Base-by-base conservation (phyloP, 2,113 vertebrate genomes). In the Dendropsophus ebraccatus region DNA sequence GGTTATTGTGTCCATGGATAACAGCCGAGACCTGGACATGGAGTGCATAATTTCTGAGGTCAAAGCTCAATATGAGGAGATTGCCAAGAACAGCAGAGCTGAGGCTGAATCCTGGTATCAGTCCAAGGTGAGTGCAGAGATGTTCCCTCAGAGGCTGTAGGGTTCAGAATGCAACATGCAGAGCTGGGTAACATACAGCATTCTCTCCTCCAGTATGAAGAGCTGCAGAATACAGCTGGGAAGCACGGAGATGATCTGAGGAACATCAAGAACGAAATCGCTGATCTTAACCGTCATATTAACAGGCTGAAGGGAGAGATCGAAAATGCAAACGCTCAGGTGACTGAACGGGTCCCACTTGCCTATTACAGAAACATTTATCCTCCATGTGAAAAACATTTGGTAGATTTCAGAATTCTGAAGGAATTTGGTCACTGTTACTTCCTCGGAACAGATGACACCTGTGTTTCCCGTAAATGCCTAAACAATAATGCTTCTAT, bases 1-100 rank as follows among this genome's bases (percentile, higher is more conserved):
- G 0, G 93, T 97, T 73, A 91, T 94, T 84, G 93, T 97, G 82
- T 94, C 96, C 87, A 96, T 96, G 95, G 95, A 96, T 92, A 96
- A 96, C 91, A 94, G 91, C 0, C 92, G 94, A 47, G 90, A 94
- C 85, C 92, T 96, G 74, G 91, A 97, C 90, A 94, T 97, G 89
- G 94, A 96, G 58, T 88, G 93, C 74, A 96, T 97, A 25, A 93
- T 96, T 0, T 82, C 91, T 0, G 94, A 97, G n/a, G 94, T 96
- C 87, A 94, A 93, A 37, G 84, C 88, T 3, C 95, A 96, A 86
- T 97, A 97, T 1, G 95, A 97, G 85, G 93, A 95, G 0, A 94
- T 96, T 0, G 94, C 96, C 2, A 92, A 91, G 45, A 93, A 87
- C 86, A 96, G 95, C 91, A 91, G 91, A 37, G 84, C 93, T 0